These are phyloP conservation scores for Bombus picipes DNA, from an alignment of 1,140 invertebrate species.

Conservation along the genomic window DNA sequence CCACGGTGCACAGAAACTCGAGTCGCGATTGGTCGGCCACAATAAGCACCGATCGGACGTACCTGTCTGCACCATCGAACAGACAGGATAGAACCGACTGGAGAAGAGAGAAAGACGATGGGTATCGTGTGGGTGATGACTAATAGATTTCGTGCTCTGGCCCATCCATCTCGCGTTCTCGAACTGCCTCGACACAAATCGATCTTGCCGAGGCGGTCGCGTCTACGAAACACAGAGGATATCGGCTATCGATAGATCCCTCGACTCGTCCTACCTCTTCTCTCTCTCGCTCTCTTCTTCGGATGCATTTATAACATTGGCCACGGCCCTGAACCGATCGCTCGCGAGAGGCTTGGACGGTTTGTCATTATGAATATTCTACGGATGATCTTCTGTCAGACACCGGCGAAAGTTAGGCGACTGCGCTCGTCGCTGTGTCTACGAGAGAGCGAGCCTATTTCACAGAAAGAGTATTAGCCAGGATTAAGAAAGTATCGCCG, in stretches of 20 bases:
- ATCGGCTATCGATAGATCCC: conserved; percentile 69
- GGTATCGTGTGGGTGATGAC: conserved; percentile 76
- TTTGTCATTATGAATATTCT: conserved; percentile 65
- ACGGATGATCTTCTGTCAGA: conserved; percentile 31
- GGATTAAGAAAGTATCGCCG: too few species aligned
- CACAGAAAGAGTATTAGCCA: background rate
- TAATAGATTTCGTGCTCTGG: conserved; percentile 78
- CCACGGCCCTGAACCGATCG: conserved; percentile 66
- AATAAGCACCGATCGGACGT: conserved; percentile 72
- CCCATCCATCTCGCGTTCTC: conserved; percentile 77
- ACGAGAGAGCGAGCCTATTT: background rate
- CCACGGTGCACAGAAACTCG: conserved; percentile 63
- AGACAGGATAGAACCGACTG: background rate
- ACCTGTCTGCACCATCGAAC: conserved; percentile 72
- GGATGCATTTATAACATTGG: conserved; percentile 70
- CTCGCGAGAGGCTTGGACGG: conserved; percentile 58
- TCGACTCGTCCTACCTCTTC: conserved; percentile 15
- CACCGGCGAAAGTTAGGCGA: background rate
- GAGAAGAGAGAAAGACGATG: conserved; percentile 16
- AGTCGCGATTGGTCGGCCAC: conserved; percentile 65
- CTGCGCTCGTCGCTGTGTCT: background rate
- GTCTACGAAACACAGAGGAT: conserved; percentile 59
- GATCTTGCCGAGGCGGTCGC: conserved; percentile 66
- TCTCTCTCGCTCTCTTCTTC: background rate
- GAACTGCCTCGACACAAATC: conserved; percentile 73